Base-by-base conservation (phyloP, 2,888 invertebrate genomes). In the Metallyticus violacea region DNA sequence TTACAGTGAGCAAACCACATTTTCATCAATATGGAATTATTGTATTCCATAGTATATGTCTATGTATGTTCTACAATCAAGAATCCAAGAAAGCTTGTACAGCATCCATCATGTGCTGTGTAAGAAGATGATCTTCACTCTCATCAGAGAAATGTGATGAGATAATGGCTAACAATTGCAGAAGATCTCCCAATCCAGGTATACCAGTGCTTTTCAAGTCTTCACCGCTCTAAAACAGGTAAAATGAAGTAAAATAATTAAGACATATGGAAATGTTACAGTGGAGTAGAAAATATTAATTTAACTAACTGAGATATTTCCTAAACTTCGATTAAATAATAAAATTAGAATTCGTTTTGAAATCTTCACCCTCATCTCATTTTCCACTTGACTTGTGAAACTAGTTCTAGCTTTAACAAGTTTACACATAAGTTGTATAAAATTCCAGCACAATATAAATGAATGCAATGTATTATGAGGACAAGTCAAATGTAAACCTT, bases 131-230 rank as follows among this genome's bases (percentile, higher is more conserved):
- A 85, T 92, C 91, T 4, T 90, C 89, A 88, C 91, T 91, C 6
- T 90, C 90, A 88, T 93, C 93, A 7, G 92, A 91, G 62, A 93
- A 90, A 85, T 91, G 90, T 87, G 91, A 91, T 77, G 92, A 89
- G 2, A 92, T 91, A 86, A 92, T 91, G 28, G 91, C 90, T 27
- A 92, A 89, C 62, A 93, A 89, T 28, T 90, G 89, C 4, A 91
- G 89, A 28, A 91, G 91, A 87, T 91, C 91, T 26, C 88, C 81
- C 27, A 91, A 27, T 6, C 26, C 40, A 26, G 87, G 85, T 22
- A 30, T 84, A 7, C 28, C 77, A 76, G n/a, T 62, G 77, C 86
- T 87, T 26, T 88, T 87, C 26, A 88, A 40, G 22, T 26, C 79
- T 25, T 86, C 86, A 22, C 84, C 87, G 7, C 85, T 82, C 88